These are phyloP conservation scores for Dyspetes luteomarginatus DNA, from an alignment of 2,888 invertebrate genomes.

Conservation along the genomic window DNA sequence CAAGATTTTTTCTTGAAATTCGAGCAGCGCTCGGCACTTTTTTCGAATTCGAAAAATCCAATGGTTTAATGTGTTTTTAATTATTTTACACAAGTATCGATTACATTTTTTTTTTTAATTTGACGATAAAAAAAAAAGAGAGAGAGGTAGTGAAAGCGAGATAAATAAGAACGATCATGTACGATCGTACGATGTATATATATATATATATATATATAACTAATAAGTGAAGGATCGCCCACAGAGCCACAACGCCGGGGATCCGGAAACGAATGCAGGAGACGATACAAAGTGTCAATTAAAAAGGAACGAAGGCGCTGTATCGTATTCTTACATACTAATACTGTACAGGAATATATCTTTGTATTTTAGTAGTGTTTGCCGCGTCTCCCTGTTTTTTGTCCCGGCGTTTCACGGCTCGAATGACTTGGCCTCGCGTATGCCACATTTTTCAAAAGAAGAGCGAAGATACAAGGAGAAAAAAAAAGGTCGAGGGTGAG, in stretches of 20 bases:
- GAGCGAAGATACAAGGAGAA: slow-evolving; percentile 36
- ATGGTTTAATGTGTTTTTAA: too few species aligned
- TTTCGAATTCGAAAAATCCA: too few species aligned
- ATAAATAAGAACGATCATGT: background rate
- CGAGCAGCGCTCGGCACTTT: too few species aligned
- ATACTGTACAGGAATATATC: slow-evolving; percentile 33
- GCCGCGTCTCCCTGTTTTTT: slow-evolving; percentile 56
- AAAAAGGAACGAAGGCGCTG: slow-evolving; percentile 67
- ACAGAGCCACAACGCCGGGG: slow-evolving; percentile 26
- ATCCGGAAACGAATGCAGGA: slow-evolving; percentile 68
- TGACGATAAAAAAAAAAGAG: too few species aligned
- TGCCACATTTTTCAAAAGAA: slow-evolving; percentile 68
- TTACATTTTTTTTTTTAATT: too few species aligned
- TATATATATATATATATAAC: background rate
- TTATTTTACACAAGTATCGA: too few species aligned
- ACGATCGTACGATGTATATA: background rate
- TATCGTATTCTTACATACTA: slow-evolving; percentile 39
- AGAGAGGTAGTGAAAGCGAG: too few species aligned
- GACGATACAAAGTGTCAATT: slow-evolving; percentile 77
- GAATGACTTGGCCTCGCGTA: slow-evolving; percentile 65
- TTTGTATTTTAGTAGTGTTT: slow-evolving; percentile 39
- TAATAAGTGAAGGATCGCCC: slow-evolving; percentile 29
- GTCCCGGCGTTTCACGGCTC: slow-evolving; percentile 67
- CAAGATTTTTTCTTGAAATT: too few species aligned
- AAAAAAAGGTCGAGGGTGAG: slow-evolving; percentile 29